These are phyloP conservation scores for Dryocosmus kuriphilus DNA, from an alignment of 2,888 invertebrate genomes.

Conservation along the genomic window DNA sequence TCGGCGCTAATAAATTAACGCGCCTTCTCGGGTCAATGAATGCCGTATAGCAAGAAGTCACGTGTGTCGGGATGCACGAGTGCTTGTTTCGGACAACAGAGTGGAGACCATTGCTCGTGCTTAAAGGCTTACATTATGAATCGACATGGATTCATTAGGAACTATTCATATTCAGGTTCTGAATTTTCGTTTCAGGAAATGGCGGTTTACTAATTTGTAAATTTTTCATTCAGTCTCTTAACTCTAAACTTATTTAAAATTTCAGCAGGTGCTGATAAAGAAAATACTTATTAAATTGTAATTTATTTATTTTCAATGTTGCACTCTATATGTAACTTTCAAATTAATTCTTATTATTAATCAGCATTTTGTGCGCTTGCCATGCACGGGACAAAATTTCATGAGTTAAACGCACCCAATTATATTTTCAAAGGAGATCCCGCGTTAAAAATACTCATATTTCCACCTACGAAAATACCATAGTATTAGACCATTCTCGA, in stretches of 20 bases:
- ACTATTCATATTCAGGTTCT: slow-evolving; percentile 15
- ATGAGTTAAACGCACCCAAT: slow-evolving; percentile 18
- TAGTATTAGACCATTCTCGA: slow-evolving; percentile 11
- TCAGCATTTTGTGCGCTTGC: slow-evolving; percentile 8
- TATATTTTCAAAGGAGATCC: background rate
- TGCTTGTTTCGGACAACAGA: slow-evolving; percentile 4
- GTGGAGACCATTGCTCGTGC: background rate
- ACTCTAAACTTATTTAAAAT: background rate
- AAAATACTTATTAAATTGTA: background rate
- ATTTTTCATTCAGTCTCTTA: background rate
- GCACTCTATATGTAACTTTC: background rate
- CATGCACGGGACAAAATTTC: slow-evolving; percentile 10
- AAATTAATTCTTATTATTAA: background rate
- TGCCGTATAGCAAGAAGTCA: slow-evolving; percentile 22
- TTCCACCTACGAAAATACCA: slow-evolving; percentile 3
- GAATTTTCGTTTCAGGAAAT: slow-evolving; percentile 9
- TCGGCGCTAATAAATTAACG: slow-evolving; percentile 30
- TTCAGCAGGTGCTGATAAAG: background rate
- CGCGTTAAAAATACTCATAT: slow-evolving; percentile 12
- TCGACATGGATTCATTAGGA: background rate
- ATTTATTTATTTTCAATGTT: background rate
- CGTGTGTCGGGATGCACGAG: slow-evolving; percentile 15
- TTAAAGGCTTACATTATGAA: background rate
- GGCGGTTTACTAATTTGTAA: background rate
- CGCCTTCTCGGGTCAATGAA: slow-evolving; percentile 32